Percentiles rank a stretch among this genome's conserved stretches.
Conservation (phyloP, 92 coral and sea anemone genomes). For the Pocillopora grandis region DNA sequence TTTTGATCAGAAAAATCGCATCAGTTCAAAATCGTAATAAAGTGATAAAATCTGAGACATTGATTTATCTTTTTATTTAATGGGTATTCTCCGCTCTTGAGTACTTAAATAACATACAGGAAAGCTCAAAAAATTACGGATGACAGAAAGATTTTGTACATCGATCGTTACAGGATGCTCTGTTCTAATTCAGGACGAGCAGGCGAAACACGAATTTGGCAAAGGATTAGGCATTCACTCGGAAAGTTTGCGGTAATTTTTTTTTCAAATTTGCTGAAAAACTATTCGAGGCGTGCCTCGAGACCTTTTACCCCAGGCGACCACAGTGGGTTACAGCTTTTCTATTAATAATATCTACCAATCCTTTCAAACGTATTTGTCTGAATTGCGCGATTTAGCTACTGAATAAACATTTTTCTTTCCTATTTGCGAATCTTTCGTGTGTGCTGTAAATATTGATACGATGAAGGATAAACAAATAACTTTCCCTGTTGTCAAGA, state of each 20-base stretch:
- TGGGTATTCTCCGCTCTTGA: slow-evolving; percentile 16
- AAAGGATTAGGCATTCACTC: not conserved
- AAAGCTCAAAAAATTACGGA: not conserved
- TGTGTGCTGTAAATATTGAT: slow-evolving; percentile 71
- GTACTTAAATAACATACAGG: not conserved
- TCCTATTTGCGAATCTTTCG: slow-evolving; percentile 62
- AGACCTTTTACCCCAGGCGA: slow-evolving; percentile 19
- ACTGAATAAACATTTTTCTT: slow-evolving; percentile 63
- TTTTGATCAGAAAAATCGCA: not conserved
- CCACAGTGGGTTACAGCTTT: slow-evolving; percentile 1
- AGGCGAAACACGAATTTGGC: not conserved
- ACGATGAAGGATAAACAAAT: slow-evolving; percentile 54
- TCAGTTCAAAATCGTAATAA: slow-evolving; percentile 15
- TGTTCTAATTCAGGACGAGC: not conserved
- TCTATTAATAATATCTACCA: slow-evolving; percentile 25
- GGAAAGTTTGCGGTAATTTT: not conserved
- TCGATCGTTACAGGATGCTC: not conserved
- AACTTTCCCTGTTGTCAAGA: slow-evolving; percentile 17
- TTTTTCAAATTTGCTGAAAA: slow-evolving; percentile 9
- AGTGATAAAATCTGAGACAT: slow-evolving; percentile 7
- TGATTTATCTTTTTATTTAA: not conserved
- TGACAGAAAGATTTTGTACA: not conserved
- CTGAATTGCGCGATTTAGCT: slow-evolving; percentile 41
- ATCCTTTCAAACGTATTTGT: slow-evolving; percentile 37
- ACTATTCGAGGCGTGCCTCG: slow-evolving; percentile 38